Conservation (phyloP, 2,888 invertebrate genomes). For the Spodoptera picta region DNA sequence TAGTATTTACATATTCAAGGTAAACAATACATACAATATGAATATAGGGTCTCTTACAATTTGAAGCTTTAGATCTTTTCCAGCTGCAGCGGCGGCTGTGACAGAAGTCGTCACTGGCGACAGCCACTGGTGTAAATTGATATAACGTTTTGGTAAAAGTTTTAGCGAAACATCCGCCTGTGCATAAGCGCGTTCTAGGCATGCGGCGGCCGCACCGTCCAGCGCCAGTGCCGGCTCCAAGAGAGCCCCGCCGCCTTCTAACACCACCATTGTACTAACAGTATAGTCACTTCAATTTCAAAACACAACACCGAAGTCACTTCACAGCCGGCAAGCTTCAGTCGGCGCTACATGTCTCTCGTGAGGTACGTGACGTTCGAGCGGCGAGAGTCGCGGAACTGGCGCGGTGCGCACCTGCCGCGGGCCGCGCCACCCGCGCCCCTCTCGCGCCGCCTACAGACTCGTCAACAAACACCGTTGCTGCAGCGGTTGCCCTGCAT, state of each 20-base stretch:
- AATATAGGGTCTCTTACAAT: constrained; percentile 86
- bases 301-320: constrained; percentile 74
- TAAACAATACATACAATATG: constrained; percentile 14
- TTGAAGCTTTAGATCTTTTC: constrained; percentile 94
- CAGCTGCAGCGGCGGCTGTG: constrained; percentile 87
- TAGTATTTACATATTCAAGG: constrained; percentile 1
- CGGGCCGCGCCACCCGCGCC: constrained; percentile 71
- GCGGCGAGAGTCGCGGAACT: constrained; percentile 84
- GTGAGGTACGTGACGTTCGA: constrained; percentile 74
- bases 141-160: constrained; percentile 96
- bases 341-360: constrained; percentile 80
- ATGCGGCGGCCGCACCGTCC: constrained; percentile 91
- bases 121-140: constrained; percentile 96
- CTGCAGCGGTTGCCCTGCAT: constrained; percentile 83
- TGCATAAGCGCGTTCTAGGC: constrained; percentile 93
- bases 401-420: constrained; percentile 78
- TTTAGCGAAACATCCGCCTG: constrained; percentile 95
- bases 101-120: constrained; percentile 91
- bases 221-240: constrained; percentile 91
- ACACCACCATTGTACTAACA: constrained; percentile 82
- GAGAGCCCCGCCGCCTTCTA: constrained; percentile 85
- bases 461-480: constrained; percentile 84
- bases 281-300: constrained; percentile 68
- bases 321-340: constrained; percentile 68
- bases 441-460: constrained; percentile 76